Conservation (phyloP, 2,113 vertebrate species). For the Sceloporus undulatus region DNA sequence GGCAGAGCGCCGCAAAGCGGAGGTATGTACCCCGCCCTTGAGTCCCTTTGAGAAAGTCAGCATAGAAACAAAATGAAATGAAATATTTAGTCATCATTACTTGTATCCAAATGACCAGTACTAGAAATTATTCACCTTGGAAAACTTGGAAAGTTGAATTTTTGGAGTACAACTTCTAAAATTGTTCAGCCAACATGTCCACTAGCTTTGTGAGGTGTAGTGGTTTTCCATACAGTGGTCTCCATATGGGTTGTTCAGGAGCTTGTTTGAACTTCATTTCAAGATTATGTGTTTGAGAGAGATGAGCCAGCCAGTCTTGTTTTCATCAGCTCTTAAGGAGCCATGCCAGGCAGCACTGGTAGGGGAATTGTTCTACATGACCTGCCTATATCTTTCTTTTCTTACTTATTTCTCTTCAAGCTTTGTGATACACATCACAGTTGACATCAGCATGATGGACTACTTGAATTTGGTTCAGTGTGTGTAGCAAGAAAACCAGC, state of each 20-base stretch:
- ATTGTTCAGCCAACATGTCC: too few species aligned
- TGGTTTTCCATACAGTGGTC: too few species aligned
- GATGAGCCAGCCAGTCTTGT: not conserved
- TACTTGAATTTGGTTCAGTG: slow-evolving; percentile 11
- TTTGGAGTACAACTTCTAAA: too few species aligned
- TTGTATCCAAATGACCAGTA: not conserved
- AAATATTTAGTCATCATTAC: not conserved
- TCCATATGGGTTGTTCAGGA: not conserved
- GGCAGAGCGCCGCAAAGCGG: too few species aligned
- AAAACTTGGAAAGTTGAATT: too few species aligned
- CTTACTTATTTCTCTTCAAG: not conserved
- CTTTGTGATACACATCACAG: not conserved
- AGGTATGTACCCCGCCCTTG: too few species aligned
- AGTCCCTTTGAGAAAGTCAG: too few species aligned
- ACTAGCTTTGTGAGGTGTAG: too few species aligned
- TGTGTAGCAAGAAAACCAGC: not conserved
- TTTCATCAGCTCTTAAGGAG: not conserved
- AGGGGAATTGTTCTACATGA: not conserved
- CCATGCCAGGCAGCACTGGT: not conserved
- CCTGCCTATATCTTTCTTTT: not conserved
- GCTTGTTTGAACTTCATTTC: not conserved
- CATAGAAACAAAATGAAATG: too few species aligned
- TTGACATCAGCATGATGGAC: not conserved
- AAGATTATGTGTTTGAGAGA: not conserved
- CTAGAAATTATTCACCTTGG: not conserved